These are phyloP conservation scores for Actenoides lindsayi DNA, from an alignment of 2,113 vertebrate genomes.

Conservation along the genomic window DNA sequence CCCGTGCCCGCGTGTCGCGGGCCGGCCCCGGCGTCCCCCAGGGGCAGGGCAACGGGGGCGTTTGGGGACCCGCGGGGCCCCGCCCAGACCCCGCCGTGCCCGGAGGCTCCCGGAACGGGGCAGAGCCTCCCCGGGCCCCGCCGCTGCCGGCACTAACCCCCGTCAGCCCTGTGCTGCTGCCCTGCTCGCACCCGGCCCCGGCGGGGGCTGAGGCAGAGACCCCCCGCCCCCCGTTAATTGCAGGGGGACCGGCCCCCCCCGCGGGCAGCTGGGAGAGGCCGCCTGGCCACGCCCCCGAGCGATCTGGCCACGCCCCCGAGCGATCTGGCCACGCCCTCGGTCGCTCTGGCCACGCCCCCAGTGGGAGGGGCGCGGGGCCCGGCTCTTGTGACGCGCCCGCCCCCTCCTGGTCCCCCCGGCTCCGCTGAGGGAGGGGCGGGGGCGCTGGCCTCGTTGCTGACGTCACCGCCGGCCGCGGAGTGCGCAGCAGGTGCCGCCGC, in stretches of 20 bases:
- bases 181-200: background rate
- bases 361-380: no score
- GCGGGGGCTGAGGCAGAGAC: background rate
- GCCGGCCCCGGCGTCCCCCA: accelerated
- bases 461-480: background rate
- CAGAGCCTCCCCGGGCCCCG: background rate
- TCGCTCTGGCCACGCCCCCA: no score
- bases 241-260: no score
- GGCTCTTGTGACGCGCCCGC: accelerated
- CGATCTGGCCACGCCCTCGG: no score
- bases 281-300: no score
- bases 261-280: no score
- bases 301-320: no score
- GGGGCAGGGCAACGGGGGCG: accelerated
- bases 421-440: no score
- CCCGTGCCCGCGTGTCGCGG: accelerated
- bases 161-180: background rate
- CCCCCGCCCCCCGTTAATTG: no score
- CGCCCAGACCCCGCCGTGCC: background rate
- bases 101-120: background rate
- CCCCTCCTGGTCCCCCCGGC: no score
- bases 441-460: background rate
- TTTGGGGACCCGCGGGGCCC: background rate
- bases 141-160: background rate
- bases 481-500: background rate